Evolutionary conservation across 2,888 invertebrate species (phyloP).

Genomic region (Cantharis nigra): DNA sequence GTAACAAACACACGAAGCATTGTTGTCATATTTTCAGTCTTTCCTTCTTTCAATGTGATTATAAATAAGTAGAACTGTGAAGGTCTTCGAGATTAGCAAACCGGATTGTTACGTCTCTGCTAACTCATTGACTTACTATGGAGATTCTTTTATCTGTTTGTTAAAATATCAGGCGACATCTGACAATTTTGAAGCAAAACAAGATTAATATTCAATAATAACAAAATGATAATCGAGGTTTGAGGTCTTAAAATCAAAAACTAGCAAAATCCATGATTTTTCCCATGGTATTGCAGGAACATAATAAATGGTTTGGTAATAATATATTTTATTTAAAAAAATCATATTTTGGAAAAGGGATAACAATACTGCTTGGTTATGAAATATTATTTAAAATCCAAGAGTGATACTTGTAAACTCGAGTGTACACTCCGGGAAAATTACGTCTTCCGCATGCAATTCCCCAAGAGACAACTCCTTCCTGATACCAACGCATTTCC

Average conservation of each 20-base stretch:
- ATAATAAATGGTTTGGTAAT: too few species aligned
- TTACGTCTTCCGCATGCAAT: conserved; percentile 76
- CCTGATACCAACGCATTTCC: conserved; percentile 5
- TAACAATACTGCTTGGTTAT: background rate
- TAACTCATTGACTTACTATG: background rate
- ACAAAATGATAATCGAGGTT: too few species aligned
- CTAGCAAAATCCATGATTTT: too few species aligned
- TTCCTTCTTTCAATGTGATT: background rate
- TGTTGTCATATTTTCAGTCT: background rate
- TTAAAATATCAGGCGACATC: background rate
- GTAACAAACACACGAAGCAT: background rate
- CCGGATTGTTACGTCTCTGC: background rate
- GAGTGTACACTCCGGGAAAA: conserved; percentile 75
- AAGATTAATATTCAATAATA: background rate
- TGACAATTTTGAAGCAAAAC: background rate
- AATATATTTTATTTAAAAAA: too few species aligned
- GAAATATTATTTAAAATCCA: conserved; percentile 67
- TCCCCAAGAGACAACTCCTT: conserved; percentile 85
- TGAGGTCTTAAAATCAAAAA: too few species aligned
- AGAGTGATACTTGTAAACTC: conserved; percentile 70
- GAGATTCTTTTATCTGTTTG: background rate
- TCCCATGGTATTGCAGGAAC: too few species aligned
- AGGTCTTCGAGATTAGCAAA: background rate
- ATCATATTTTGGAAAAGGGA: too few species aligned
- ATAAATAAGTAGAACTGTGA: background rate